A percentile compares a stretch with the other conserved stretches of the same genome.
These are phyloP conservation scores for Zenarchopterus dispar DNA, from an alignment of 2,797 vertebrate genomes.

Conservation along the genomic window DNA sequence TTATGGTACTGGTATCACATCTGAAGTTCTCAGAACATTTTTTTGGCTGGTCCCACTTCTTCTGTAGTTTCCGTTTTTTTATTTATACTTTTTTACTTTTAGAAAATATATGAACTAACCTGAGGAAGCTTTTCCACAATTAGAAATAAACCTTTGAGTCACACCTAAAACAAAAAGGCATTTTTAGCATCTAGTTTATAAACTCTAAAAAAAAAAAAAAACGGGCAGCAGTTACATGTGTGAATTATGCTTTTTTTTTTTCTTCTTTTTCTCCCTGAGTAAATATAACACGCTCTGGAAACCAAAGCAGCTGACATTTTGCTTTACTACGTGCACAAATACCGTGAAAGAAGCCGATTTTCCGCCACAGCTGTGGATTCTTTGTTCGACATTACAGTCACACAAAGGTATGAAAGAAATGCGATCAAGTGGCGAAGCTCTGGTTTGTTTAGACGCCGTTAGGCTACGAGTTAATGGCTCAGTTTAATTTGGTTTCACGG, in stretches of 20 bases:
- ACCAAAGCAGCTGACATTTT: constrained; percentile 21
- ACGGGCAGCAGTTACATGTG: constrained; percentile 1
- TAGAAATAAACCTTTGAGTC: constrained; percentile 42
- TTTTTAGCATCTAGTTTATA: constrained; percentile 54
- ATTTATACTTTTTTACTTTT: constrained; percentile 6
- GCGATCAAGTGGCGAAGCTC: background rate
- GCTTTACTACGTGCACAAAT: background rate
- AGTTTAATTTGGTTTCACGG: background rate
- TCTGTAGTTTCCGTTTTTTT: constrained; percentile 6
- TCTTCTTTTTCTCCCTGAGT: background rate
- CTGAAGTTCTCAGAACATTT: background rate
- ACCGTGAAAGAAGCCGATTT: constrained; percentile 6
- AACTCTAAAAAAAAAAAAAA: constrained; percentile 33
- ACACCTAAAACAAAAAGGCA: constrained; percentile 22
- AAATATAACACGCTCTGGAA: background rate
- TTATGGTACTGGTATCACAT: background rate
- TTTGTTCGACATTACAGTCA: background rate
- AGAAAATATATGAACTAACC: constrained; percentile 42
- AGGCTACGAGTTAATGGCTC: background rate
- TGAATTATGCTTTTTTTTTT: constrained; percentile 8
- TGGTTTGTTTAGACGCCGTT: background rate
- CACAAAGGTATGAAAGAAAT: background rate
- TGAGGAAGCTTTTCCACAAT: constrained; percentile 61
- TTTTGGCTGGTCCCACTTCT: background rate
- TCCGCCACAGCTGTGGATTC: constrained; percentile 47